Percentiles rank a stretch among this genome's conserved stretches.
These are phyloP conservation scores for Heteractis magnifica DNA, from an alignment of 92 coral and sea anemone genomes.

Conservation along the genomic window DNA sequence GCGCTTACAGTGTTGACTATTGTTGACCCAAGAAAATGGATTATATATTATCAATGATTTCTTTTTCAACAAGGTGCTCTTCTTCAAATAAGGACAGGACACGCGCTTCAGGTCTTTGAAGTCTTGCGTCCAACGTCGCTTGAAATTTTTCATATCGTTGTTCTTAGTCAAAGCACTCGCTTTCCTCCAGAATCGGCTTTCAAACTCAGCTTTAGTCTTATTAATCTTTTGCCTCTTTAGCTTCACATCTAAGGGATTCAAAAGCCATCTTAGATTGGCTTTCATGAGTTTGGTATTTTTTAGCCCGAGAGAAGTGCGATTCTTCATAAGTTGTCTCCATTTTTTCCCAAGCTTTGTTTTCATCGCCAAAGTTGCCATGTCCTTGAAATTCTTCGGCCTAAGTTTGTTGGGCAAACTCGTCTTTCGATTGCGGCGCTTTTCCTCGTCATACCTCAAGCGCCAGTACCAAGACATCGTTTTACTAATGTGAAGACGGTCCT, in stretches of 20 bases:
- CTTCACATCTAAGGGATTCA: neutral
- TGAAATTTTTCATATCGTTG: conserved; percentile 28
- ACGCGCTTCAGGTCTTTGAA: conserved; percentile 14
- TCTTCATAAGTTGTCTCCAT: conserved; percentile 51
- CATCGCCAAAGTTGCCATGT: conserved; percentile 43
- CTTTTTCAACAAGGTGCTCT: neutral
- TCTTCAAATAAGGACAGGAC: neutral
- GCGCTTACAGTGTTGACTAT: neutral
- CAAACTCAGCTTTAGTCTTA: conserved; percentile 7
- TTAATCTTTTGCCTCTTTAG: neutral
- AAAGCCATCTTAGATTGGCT: neutral
- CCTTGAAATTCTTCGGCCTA: conserved; percentile 34
- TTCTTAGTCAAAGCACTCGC: conserved; percentile 10
- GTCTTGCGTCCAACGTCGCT: conserved; percentile 57
- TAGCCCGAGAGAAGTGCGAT: neutral
- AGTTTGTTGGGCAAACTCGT: conserved; percentile 27
- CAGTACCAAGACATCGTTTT: conserved; percentile 94
- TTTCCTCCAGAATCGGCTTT: conserved; percentile 11
- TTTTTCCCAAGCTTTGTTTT: conserved; percentile 61
- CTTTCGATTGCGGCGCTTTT: conserved; percentile 35
- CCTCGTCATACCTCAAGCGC: conserved; percentile 70
- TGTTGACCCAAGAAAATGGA: neutral
- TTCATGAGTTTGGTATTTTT: neutral
- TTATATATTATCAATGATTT: neutral
- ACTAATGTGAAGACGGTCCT: conserved; percentile 74